phyloP scores from a whole-genome alignment of 2,888 invertebrate genomes.

The Malachius bipustulatus region DNA sequence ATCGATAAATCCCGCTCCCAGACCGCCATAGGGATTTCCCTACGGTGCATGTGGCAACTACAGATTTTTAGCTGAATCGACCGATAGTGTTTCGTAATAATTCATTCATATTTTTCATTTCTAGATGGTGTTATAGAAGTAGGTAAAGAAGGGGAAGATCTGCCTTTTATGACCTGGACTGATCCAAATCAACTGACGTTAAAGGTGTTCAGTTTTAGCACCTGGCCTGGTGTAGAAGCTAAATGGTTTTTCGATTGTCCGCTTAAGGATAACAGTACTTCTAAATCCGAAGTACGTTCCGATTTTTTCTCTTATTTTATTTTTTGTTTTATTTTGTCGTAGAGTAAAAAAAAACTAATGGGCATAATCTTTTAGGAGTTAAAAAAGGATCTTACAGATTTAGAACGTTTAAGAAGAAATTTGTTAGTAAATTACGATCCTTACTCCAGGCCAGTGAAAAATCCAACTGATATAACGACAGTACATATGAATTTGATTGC shows the following conservation, averaged over 20 bases:
- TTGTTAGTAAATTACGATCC: conserved; percentile 41
- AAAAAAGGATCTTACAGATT: conserved; percentile 36
- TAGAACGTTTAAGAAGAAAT: conserved; percentile 42
- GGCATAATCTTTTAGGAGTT: conserved; percentile 35
- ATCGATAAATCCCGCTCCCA: no score
- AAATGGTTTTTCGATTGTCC: conserved; percentile 60
- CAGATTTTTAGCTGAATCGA: no score
- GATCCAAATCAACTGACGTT: conserved; percentile 50
- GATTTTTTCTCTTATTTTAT: neutral
- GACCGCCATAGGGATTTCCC: no score
- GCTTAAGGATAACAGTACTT: conserved; percentile 28
- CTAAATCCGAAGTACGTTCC: conserved; percentile 22
- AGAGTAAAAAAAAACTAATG: no score
- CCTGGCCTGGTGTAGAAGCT: conserved; percentile 53
- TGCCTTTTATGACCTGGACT: conserved; percentile 47
- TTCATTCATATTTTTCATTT: conserved; percentile 11
- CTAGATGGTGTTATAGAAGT: conserved; percentile 51
- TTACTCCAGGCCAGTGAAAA: conserved; percentile 30
- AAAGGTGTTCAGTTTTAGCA: conserved; percentile 55
- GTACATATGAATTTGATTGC: conserved; percentile 26
- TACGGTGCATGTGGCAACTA: no score
- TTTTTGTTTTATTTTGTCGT: conserved; percentile 1
- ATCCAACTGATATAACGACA: conserved; percentile 22
- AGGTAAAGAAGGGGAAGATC: conserved; percentile 47
- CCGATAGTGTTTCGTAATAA: no score